phyloP scores from a whole-genome alignment of 2,888 invertebrate species.

The Epirrhoe alternata region DNA sequence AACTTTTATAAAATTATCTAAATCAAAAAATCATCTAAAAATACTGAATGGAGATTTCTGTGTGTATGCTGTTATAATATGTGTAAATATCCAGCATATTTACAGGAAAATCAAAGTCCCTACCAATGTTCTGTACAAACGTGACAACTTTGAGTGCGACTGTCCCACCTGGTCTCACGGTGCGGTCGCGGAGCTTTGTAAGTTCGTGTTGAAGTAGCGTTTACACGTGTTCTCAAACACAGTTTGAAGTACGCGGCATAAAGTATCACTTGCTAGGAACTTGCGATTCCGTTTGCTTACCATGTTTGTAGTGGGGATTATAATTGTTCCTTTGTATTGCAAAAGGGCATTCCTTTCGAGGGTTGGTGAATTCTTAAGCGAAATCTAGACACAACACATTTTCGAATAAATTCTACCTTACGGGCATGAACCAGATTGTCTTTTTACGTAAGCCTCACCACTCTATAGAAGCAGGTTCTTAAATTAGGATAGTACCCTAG shows the following conservation, averaged over 20 bases:
- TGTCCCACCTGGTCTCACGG: conserved; percentile 53
- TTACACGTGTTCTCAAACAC: conserved; percentile 62
- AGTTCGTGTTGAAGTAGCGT: conserved; percentile 65
- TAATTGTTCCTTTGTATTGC: background rate
- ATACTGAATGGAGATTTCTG: no score
- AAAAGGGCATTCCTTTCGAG: background rate
- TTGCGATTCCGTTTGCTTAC: conserved; percentile 58
- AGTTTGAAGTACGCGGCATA: conserved; percentile 47
- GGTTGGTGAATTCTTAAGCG: background rate
- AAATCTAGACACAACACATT: no score
- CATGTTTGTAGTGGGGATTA: conserved; percentile 35
- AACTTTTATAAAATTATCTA: background rate
- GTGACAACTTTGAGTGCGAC: conserved; percentile 43
- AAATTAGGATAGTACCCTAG: no score
- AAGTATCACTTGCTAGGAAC: conserved; percentile 55
- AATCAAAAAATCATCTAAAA: no score
- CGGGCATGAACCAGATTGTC: no score
- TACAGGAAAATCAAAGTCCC: no score
- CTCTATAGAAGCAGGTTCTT: no score
- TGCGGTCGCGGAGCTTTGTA: conserved; percentile 59
- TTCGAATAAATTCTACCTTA: no score
- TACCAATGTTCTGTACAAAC: background rate
- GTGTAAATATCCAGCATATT: no score
- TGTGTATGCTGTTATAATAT: no score
- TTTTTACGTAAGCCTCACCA: no score